phyloP scores from a whole-genome alignment of 2,797 vertebrate species.

The Ctenosaura bakeri region DNA sequence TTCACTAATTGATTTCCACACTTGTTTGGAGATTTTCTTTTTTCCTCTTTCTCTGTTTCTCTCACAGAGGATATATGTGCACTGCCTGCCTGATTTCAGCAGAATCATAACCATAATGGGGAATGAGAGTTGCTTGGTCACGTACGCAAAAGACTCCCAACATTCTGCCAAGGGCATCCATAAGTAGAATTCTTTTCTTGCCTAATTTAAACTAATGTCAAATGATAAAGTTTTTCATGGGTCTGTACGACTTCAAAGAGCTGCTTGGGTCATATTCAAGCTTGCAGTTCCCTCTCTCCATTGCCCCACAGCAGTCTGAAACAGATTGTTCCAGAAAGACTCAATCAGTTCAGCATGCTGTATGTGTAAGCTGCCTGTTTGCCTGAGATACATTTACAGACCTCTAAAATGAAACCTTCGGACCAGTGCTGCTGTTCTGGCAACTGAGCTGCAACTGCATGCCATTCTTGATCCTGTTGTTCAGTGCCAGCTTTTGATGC shows the following conservation, averaged over 20 bases:
- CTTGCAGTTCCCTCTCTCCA: too few species aligned
- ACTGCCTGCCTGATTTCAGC: not conserved
- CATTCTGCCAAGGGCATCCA: not conserved
- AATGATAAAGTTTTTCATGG: not conserved
- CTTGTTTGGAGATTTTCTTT: not conserved
- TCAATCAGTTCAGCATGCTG: not conserved
- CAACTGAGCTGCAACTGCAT: not conserved
- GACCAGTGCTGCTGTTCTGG: not conserved
- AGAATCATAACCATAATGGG: not conserved
- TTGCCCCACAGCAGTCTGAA: not conserved
- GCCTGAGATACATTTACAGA: not conserved
- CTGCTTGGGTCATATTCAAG: not conserved
- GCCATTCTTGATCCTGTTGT: not conserved
- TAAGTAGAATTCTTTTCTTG: not conserved
- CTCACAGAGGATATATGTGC: not conserved
- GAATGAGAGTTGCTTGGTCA: not conserved
- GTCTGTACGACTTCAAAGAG: not conserved
- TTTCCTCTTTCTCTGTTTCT: not conserved
- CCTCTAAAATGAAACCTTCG: not conserved
- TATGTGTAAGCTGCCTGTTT: not conserved
- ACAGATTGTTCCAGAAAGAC: not conserved
- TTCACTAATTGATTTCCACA: not conserved
- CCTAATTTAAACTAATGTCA: not conserved
- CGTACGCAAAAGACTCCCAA: not conserved
- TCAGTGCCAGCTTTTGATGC: not conserved